A percentile compares a stretch with the other conserved stretches of the same genome.
These are phyloP conservation scores for Salticus scenicus DNA, from an alignment of 2,888 invertebrate genomes.

Conservation along the genomic window DNA sequence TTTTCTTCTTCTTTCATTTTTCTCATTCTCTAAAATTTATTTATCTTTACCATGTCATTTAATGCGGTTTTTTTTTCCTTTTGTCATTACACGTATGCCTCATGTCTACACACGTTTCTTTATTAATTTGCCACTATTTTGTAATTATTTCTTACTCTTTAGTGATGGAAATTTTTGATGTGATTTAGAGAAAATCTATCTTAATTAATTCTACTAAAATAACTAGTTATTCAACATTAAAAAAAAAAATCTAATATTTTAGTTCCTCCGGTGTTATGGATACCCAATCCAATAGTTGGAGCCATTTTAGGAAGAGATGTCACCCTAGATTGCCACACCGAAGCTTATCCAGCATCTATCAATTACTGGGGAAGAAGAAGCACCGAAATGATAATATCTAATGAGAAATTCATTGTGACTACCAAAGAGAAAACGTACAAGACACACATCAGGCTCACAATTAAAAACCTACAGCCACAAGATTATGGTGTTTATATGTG, in stretches of 20 bases:
- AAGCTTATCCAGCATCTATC: conserved; percentile 70
- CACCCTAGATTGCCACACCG: conserved; percentile 71
- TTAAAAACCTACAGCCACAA: conserved; percentile 76
- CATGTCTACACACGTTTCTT: too few relatives aligned
- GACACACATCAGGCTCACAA: conserved; percentile 70
- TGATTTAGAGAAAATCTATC: too few relatives aligned
- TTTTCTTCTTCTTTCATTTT: too few relatives aligned
- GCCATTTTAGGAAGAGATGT: conserved; percentile 69
- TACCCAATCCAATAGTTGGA: conserved; percentile 69
- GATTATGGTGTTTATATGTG: conserved; percentile 81
- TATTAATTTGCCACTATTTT: too few relatives aligned
- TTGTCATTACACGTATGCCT: too few relatives aligned
- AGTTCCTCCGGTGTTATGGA: conserved; percentile 72
- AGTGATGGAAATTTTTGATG: too few relatives aligned
- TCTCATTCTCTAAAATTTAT: too few relatives aligned
- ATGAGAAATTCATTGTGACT: conserved; percentile 66
- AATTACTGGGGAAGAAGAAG: conserved; percentile 70
- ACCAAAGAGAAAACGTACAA: conserved; percentile 71
- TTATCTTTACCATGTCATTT: too few relatives aligned
- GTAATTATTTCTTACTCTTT: too few relatives aligned
- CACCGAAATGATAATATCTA: conserved; percentile 64
- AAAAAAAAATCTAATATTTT: background rate
- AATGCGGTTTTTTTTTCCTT: too few relatives aligned
- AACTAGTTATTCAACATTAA: too few relatives aligned
- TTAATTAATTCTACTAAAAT: too few relatives aligned